Conservation (phyloP, 2,113 vertebrate genomes). For the Pachycephala philippinensis region DNA sequence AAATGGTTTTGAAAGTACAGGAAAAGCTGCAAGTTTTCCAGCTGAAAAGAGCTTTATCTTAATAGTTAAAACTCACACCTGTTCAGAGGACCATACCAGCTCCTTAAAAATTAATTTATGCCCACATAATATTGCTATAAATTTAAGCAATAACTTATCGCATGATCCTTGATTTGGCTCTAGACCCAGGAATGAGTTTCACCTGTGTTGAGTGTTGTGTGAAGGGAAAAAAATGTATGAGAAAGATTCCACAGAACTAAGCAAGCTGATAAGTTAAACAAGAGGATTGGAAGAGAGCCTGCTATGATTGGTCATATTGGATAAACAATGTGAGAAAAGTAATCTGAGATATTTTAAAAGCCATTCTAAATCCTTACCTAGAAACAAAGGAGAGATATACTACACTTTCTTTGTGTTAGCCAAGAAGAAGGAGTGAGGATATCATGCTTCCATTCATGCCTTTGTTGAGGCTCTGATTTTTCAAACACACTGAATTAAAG, state of each 20-base stretch:
- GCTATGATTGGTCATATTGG: slow-evolving; percentile 40
- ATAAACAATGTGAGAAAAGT: slow-evolving; percentile 39
- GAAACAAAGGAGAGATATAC: slow-evolving; percentile 37
- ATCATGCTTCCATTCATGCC: slow-evolving; percentile 25
- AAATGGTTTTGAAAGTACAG: neutral
- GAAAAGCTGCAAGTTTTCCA: neutral
- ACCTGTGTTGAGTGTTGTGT: slow-evolving; percentile 36
- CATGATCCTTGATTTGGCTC: neutral
- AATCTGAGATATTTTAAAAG: slow-evolving; percentile 56
- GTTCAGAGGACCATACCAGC: neutral
- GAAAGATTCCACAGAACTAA: slow-evolving; percentile 25
- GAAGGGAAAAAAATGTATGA: slow-evolving; percentile 19
- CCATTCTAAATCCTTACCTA: slow-evolving; percentile 43
- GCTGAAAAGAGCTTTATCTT: neutral
- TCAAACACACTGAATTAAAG: slow-evolving; percentile 34
- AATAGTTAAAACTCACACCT: slow-evolving; percentile 1
- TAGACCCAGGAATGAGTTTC: slow-evolving; percentile 16
- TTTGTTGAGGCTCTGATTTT: slow-evolving; percentile 43
- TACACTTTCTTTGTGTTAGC: slow-evolving; percentile 19
- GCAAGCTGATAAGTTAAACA: slow-evolving; percentile 49
- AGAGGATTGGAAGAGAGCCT: slow-evolving; percentile 25
- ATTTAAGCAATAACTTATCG: neutral
- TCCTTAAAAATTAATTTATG: slow-evolving; percentile 23
- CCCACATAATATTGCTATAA: neutral
- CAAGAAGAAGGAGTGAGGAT: slow-evolving; percentile 11